Conservation (phyloP, 1,140 invertebrate species). For the Drosophila leontia region DNA sequence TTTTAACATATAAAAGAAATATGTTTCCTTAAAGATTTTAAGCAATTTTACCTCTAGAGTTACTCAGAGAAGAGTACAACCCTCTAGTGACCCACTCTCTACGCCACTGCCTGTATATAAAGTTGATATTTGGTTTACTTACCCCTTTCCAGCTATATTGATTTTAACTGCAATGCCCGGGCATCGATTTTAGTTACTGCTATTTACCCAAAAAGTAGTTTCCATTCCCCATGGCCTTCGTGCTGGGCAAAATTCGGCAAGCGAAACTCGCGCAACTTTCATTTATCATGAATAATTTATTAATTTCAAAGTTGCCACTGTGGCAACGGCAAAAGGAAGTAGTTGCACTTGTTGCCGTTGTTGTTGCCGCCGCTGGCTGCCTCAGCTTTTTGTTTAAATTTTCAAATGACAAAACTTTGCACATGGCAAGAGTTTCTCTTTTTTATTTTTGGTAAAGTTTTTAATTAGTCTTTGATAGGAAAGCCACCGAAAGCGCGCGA, state of each 20-base stretch:
- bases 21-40: background rate
- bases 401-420: constrained; percentile 81
- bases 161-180: constrained; percentile 22
- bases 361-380: constrained; percentile 52
- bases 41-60: background rate
- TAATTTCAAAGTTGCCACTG: constrained; percentile 61
- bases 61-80: background rate
- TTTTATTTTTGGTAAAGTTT: constrained; percentile 75
- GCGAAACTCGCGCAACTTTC: constrained; percentile 52
- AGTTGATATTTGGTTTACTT: constrained; percentile 1
- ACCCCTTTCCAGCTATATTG: constrained; percentile 22
- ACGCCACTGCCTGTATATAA: background rate
- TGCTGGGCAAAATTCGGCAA: constrained; percentile 3
- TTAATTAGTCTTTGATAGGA: constrained; percentile 83
- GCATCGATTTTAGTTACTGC: constrained; percentile 34
- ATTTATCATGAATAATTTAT: constrained; percentile 72
- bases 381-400: constrained; percentile 75
- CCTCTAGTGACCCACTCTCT: background rate
- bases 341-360: constrained; percentile 51
- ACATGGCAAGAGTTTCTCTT: constrained; percentile 40
- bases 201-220: constrained; percentile 14
- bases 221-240: too few species aligned
- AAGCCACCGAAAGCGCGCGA: constrained; percentile 48
- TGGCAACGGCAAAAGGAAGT: constrained; percentile 22
- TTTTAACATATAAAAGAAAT: too few species aligned